Conservation (phyloP, 2,797 vertebrate species). For the Streptopelia turtur region DNA sequence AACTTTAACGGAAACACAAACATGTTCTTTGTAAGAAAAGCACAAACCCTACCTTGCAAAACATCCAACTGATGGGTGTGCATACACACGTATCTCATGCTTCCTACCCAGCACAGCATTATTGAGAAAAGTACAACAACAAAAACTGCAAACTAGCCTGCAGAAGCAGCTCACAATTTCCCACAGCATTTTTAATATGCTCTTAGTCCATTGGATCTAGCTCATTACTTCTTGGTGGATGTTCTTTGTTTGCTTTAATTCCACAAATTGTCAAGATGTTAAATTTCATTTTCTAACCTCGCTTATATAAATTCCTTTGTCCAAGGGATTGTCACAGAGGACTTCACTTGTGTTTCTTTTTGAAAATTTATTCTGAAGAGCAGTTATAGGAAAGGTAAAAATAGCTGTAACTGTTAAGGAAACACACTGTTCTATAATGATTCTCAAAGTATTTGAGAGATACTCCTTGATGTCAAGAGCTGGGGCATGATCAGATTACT, state of each 20-base stretch:
- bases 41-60: not conserved
- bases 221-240: not conserved
- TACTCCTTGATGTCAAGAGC: not conserved
- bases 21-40: not conserved
- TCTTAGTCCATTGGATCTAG: not conserved
- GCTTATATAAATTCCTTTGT: not conserved
- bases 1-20: not conserved
- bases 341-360: not conserved
- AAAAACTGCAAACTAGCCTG: not conserved
- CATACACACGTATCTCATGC: not conserved
- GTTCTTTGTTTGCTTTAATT: not conserved
- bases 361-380: not conserved
- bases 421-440: not conserved
- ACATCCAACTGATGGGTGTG: not conserved
- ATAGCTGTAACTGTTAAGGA: not conserved
- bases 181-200: not conserved
- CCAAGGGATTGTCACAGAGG: not conserved
- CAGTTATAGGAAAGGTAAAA: not conserved
- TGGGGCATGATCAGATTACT: not conserved
- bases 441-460: not conserved
- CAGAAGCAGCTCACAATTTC: not conserved
- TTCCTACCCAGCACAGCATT: not conserved
- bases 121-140: not conserved
- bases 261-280: not conserved
- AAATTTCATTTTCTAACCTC: not conserved